Evolutionary conservation across 2,888 invertebrate species (phyloP), one percentile per base, ranked within the genome.

Genomic region (Trachelus tabidus): DNA sequence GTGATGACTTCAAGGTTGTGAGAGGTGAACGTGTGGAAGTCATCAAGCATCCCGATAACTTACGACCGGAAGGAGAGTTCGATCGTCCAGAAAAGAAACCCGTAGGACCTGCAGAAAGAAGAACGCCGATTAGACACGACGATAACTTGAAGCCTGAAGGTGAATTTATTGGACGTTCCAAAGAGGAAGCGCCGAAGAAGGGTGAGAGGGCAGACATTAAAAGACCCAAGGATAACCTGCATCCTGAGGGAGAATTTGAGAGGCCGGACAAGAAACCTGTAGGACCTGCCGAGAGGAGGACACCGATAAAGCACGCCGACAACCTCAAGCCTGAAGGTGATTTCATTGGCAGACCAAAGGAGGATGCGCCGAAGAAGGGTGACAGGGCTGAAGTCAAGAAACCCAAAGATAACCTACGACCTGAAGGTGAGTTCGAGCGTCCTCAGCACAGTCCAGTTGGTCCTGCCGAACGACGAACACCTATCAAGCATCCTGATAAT

Each of bases 141-240:
- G 94, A 95, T 84, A 94, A 95, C 87, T 86, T 95, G 0, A 91
- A 89, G 73, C 93, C 94, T 0, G 94, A 95, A 83, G 93, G 95
- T 0, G 93, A 94, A 1, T 92, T 92, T 79, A 78, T 81, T 71
- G 90, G 89, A 35, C 91, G 91, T 0, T 89, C 85, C 0, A 83
- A 82, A 11, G 89, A 90, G 30, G 93, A 94, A 82, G 94, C 94
- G 86, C 94, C 93, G 80, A 84, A 79, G 34, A 79, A 77, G 12
- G 82, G 78, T 1, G 87, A 88, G 68, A 81, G 88, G 31, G 82
- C 85, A n/a, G 81, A 83, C 11, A 75, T 82, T 3, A 87, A 83
- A 82, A 93, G 92, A 87, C 92, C 92, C 87, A 82, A 89, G 23
- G 89, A 92, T 83, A 94, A 94, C 83, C 85, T 94, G 0, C 92